Evolutionary conservation across 2,797 vertebrate genomes (phyloP), one percentile per base, ranked within the genome.

Genomic region (Silurus lanzhouensis): DNA sequence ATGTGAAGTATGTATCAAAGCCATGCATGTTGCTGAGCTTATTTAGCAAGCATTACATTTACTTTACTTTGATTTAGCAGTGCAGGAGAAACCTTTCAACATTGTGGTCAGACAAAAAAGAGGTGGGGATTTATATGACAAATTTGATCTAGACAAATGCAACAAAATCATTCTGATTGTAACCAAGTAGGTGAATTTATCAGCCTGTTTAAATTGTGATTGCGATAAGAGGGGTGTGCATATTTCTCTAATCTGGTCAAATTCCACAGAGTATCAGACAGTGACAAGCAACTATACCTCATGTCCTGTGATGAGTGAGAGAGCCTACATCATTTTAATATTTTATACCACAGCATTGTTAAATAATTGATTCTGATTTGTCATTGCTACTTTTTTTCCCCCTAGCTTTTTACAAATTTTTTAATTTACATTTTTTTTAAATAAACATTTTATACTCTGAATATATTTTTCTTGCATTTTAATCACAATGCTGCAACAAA

Each of bases 301-400:
- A 46, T 46, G 57, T 46, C 38, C 38, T 66, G 61, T 66, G 78
- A 80, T 2, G 20, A 63, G 77, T 63, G 38, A 78, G n/a, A 63
- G 61, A 17, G 61, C 22, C 61, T 46, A 66, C 38, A 66, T 80
- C 78, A 80, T 52, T 80, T 78, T 64, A 52, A 79, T 79, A 79
- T 80, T 80, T 80, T 27, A 80, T 27, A 80, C 22, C 22, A 80
- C 61, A 66, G 60, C 44, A 25, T 52, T 80, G 22, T 66, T 66
- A 80, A 52, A 66, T 80, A 80, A 80, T 66, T 80, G 14, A 79
- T n/a, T 79, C 22, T 9, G 77, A 64, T 48, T 80, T 52, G 22
- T 80, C 61, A 66, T 48, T 48, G 20, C 38, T 48, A 2, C 60
- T 46, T 64, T 80, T 79, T 80, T 17, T 5, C 6, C 13, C 2